Base-by-base conservation (phyloP, 2,113 vertebrate species). In the Misgurnus mizolepis region DNA sequence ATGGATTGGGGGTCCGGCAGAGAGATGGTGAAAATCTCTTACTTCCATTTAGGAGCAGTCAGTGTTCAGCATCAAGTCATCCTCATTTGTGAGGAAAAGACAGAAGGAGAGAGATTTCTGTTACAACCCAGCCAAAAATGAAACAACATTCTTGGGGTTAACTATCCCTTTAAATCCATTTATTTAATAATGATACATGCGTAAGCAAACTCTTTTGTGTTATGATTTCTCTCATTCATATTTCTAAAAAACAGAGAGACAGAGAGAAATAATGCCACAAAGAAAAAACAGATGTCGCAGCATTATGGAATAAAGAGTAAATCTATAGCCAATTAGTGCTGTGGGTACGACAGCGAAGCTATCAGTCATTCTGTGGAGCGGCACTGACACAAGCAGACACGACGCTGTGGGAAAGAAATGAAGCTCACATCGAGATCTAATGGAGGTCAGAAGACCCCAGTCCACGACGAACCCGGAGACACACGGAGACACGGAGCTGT, bases 21-120 rank as follows among this genome's bases (percentile, higher is more conserved):
- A 83, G 58, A 82, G 74, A 80, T 62, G 43, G 79, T 41, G 56
- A 79, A 68, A 70, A 83, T 85, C 75, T 81, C 75, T 72, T 55
- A 66, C 69, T 83, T 83, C 80, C 66, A 83, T 72, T 81, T 81
- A 69, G 61, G 72, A 65, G 74, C 80, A 85, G 81, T 75, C 70
- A 81, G 73, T 79, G 84, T 80, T 80, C 84, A 85, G 84, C 81
- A 85, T 83, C 81, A 81, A 72, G 67, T 34, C 80, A 66, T 81
- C 49, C 83, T 84, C 64, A 81, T 84, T 84, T 81, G 77, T 64
- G 47, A 71, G 53, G 39, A 15, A 58, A 3, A 41, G 49, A 56
- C 11, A 39, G 62, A 50, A 68, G 47, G 55, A 75, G 34, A 60
- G 27, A 47, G 27, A 15, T 27, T n/a, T 67, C 18, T 5, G 55